Evolutionary conservation across 2,797 vertebrate genomes (phyloP).

Genomic region (Macropus fuliginosus): DNA sequence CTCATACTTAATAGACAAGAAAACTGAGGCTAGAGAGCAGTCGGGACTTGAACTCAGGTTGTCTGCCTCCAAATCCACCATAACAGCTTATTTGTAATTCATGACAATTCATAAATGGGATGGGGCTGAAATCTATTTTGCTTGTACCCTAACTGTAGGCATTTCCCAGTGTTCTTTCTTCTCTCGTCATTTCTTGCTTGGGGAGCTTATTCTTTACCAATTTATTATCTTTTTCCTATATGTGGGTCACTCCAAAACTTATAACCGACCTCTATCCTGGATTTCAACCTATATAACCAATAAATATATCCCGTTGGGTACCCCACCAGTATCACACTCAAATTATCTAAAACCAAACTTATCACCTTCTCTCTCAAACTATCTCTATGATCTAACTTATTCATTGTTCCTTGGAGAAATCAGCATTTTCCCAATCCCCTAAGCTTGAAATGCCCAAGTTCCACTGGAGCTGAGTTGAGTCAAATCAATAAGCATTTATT

Average conservation of each 20-base stretch:
- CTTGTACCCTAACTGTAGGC: not conserved
- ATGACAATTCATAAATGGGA: not conserved
- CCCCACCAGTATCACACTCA: not conserved
- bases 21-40: not conserved
- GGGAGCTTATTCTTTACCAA: not conserved
- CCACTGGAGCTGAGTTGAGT: too few species aligned
- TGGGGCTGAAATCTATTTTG: not conserved
- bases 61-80: not conserved
- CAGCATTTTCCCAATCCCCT: too few species aligned
- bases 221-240: not conserved
- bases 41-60: not conserved
- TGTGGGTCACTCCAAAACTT: not conserved
- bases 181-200: not conserved
- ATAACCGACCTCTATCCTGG: not conserved
- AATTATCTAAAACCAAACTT: not conserved
- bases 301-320: not conserved
- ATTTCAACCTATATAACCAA: not conserved
- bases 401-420: too few species aligned
- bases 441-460: too few species aligned
- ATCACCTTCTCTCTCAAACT: not conserved
- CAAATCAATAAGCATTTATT: too few species aligned
- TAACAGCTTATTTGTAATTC: not conserved
- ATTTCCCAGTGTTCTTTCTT: not conserved
- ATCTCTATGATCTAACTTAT: not conserved
- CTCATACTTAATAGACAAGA: too few species aligned